Evolutionary conservation across 2,888 invertebrate genomes (phyloP), one percentile per base, ranked within the genome.

Genomic region (Sinodicranocentrus sp.): DNA sequence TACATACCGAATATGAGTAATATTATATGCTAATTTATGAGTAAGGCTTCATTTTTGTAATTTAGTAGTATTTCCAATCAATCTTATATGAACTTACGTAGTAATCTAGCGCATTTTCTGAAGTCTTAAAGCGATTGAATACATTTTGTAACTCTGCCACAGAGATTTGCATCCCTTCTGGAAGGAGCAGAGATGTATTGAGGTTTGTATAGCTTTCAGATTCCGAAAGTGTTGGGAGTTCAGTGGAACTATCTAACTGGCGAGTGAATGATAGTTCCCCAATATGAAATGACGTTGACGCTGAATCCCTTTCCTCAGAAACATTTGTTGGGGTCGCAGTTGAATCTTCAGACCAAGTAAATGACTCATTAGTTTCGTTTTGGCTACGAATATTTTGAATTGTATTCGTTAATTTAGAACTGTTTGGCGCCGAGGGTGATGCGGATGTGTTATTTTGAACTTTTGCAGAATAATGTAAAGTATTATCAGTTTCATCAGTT

Each of bases 61-160:
- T n/a, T n/a, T n/a, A n/a, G n/a, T n/a, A n/a, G n/a, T n/a, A n/a
- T n/a, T n/a, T n/a, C n/a, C n/a, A n/a, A n/a, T n/a, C n/a, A n/a
- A n/a, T n/a, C n/a, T n/a, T 39, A 39, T 13, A 8, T 39, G 39
- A 39, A 67, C 88, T 84, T 86, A 88, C 88, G 73, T 86, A 87
- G 52, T 86, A 84, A 28, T 54, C 44, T 5, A 44, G 19, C n/a
- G 84, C 57, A 52, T 85, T 39, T 10, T 82, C 70, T 0, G 76
- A 44, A 10, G 85, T 70, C 63, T 88, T 88, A 54, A 88, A 87
- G 48, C 82, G 84, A 71, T 88, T 78, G 57, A 88, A 88, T 25
- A 88, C 65, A 8, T 25, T 39, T 52, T 87, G 88, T 13, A 88
- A 59, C 39, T 85, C 80, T 44, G 61, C 28, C 13, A 84, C 84